phyloP scores from a whole-genome alignment of 2,888 invertebrate genomes.

The Phalera bucephala region DNA sequence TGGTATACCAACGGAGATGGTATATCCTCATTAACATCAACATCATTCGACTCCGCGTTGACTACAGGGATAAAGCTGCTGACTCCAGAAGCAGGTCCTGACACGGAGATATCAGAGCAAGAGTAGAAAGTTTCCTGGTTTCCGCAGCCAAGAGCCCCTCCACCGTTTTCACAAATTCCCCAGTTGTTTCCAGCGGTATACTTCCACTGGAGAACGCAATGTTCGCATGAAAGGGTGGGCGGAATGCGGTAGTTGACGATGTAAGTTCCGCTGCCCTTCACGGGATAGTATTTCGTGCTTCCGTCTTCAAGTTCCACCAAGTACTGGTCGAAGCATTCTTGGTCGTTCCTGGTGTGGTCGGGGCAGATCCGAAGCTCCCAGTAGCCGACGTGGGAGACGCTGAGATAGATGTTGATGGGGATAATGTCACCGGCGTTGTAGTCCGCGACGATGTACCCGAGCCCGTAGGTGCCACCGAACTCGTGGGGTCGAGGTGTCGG shows the following conservation, averaged over 20 bases:
- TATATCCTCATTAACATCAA: not conserved
- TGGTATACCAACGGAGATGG: not conserved
- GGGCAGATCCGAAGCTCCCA: conserved; percentile 92
- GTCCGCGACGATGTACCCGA: conserved; percentile 87
- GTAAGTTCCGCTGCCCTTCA: conserved; percentile 85
- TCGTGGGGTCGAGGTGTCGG: conserved; percentile 88
- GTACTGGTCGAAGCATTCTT: conserved; percentile 89
- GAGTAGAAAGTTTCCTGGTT: conserved; percentile 93
- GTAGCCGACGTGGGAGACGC: conserved; percentile 92
- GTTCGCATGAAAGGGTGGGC: conserved; percentile 85
- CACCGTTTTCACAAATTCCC: conserved; percentile 87
- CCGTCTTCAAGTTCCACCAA: conserved; percentile 81
- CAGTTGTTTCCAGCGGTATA: conserved; percentile 93
- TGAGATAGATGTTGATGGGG: conserved; percentile 88
- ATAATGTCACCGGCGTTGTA: conserved; percentile 86
- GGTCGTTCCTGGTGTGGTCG: conserved; percentile 85
- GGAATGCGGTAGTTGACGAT: conserved; percentile 85
- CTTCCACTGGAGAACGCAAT: conserved; percentile 94
- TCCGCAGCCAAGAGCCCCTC: conserved; percentile 91
- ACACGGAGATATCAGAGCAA: conserved; percentile 90
- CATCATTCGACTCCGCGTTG: not conserved
- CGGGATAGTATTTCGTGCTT: conserved; percentile 86
- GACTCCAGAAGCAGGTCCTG: conserved; percentile 43
- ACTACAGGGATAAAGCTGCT: not conserved
- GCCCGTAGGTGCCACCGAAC: conserved; percentile 90